phyloP scores from a whole-genome alignment of 2,888 invertebrate species.

The Stenurella melanura region DNA sequence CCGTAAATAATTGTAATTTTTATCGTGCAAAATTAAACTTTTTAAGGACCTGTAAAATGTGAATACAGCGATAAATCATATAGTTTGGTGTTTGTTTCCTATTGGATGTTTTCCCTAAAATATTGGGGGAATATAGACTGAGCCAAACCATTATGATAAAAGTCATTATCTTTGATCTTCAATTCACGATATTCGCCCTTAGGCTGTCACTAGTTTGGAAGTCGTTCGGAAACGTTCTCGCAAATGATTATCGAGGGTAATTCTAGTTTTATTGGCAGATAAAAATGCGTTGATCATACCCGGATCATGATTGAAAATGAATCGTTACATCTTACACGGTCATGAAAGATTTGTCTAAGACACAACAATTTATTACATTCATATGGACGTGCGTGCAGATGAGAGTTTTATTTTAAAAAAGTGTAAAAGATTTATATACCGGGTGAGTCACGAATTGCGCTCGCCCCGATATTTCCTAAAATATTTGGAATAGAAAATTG shows the following conservation, averaged over 20 bases:
- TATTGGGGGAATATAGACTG: not conserved
- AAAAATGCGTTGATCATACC: not conserved
- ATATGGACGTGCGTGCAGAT: too few species aligned
- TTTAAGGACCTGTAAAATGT: conserved; percentile 3
- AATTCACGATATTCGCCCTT: not conserved
- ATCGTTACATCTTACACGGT: not conserved
- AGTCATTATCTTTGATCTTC: conserved; percentile 4
- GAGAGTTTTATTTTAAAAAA: not conserved
- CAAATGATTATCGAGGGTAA: not conserved
- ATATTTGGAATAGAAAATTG: too few species aligned
- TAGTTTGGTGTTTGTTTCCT: not conserved
- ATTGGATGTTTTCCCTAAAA: not conserved
- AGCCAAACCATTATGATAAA: conserved; percentile 2
- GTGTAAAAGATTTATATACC: too few species aligned
- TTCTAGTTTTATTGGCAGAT: not conserved
- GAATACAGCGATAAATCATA: conserved; percentile 3
- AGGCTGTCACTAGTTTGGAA: not conserved
- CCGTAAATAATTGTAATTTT: not conserved
- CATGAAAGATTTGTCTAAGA: not conserved
- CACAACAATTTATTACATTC: not conserved
- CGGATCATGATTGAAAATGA: not conserved
- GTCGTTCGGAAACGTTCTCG: not conserved
- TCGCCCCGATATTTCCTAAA: too few species aligned
- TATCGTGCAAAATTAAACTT: not conserved
- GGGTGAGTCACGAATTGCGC: too few species aligned